Conservation (phyloP, 1,140 invertebrate species). For the Cylas formicarius region DNA sequence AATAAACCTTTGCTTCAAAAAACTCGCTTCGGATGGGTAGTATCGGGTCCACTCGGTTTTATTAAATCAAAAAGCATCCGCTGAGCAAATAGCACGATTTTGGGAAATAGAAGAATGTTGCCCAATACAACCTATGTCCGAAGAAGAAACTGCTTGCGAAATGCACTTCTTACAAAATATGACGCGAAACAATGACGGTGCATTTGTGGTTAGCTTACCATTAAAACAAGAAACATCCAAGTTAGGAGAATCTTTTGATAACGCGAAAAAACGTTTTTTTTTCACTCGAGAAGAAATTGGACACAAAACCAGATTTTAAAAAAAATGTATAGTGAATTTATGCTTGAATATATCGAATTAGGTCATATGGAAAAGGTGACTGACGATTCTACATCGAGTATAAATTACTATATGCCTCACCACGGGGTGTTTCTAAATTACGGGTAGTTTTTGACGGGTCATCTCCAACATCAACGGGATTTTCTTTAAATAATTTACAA, state of each 20-base stretch:
- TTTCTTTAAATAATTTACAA: constrained; percentile 30
- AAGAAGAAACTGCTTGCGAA: constrained; percentile 21
- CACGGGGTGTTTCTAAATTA: constrained; percentile 38
- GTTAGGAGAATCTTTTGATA: constrained; percentile 31
- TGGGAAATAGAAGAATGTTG: constrained; percentile 29
- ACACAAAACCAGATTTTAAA: constrained; percentile 20
- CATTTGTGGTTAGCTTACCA: constrained; percentile 22
- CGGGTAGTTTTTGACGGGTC: constrained; percentile 39
- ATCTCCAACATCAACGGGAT: constrained; percentile 20
- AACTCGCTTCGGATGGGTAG: constrained; percentile 31
- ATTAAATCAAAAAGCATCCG: no score
- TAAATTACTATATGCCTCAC: constrained; percentile 40
- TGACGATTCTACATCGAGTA: not conserved
- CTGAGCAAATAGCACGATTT: constrained; percentile 21
- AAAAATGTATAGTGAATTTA: constrained; percentile 12
- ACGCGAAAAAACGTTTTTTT: constrained; percentile 31
- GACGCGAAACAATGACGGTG: constrained; percentile 9
- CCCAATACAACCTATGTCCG: constrained; percentile 3
- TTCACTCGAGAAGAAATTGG: constrained; percentile 34
- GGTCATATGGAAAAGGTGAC: constrained; percentile 13
- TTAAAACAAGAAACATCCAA: constrained; percentile 15
- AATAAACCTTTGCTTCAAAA: constrained; percentile 30
- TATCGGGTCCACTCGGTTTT: constrained; percentile 14
- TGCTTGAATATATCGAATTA: constrained; percentile 15
- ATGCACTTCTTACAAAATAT: constrained; percentile 14